Evolutionary conservation across 2,888 invertebrate genomes (phyloP).

Genomic region (Hypomecis punctinalis): DNA sequence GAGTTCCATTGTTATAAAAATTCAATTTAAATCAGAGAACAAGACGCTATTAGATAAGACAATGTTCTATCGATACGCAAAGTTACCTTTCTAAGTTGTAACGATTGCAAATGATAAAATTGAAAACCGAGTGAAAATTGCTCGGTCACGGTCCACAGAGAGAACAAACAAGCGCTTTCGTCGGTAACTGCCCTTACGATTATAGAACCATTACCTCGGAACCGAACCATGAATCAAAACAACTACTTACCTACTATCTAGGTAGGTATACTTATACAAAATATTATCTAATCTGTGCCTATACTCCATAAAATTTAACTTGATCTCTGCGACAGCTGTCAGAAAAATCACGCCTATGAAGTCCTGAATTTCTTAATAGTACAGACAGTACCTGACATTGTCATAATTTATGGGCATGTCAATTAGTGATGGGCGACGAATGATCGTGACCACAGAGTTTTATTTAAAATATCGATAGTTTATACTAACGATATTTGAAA

Average conservation of each 20-base stretch:
- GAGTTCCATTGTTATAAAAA: conserved; percentile 14
- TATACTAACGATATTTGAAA: too few species aligned
- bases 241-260: not conserved
- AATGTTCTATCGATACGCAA: conserved; percentile 35
- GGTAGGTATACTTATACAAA: not conserved
- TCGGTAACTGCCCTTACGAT: conserved; percentile 62
- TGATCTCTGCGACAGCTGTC: too few species aligned
- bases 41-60: conserved; percentile 27
- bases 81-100: conserved; percentile 39
- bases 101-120: conserved; percentile 49
- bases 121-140: conserved; percentile 70
- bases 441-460: too few species aligned
- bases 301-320: too few species aligned
- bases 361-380: too few species aligned
- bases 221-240: conserved; percentile 22
- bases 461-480: too few species aligned
- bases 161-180: conserved; percentile 58
- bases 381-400: too few species aligned
- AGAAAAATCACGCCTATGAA: too few species aligned
- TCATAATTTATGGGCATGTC: too few species aligned
- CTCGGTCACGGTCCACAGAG: conserved; percentile 58
- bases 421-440: too few species aligned
- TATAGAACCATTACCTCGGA: conserved; percentile 51
- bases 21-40: conserved; percentile 2
- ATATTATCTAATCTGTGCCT: too few species aligned